Conservation (phyloP, 2,113 vertebrate genomes). For the Catharus fuscescens region DNA sequence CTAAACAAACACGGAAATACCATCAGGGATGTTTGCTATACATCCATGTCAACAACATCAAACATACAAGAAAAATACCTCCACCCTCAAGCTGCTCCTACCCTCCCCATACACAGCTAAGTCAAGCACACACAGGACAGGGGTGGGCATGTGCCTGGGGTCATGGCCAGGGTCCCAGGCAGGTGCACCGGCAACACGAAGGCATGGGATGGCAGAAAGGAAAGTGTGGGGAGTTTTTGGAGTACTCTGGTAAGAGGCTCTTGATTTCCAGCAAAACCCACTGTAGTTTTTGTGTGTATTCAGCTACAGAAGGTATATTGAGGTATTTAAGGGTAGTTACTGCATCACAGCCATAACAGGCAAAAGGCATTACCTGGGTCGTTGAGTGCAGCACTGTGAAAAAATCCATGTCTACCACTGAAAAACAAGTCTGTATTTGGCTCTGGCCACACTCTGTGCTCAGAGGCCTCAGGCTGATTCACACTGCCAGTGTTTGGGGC, state of each 20-base stretch:
- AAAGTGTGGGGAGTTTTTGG: rapidly evolving
- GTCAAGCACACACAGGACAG: background rate
- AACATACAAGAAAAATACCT: background rate
- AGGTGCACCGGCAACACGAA: background rate
- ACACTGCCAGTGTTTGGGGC: background rate
- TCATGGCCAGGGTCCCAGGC: background rate
- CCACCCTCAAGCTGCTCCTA: background rate
- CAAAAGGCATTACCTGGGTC: background rate
- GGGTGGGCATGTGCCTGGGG: background rate
- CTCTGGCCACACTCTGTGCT: background rate
- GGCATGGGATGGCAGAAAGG: background rate
- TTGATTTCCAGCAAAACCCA: background rate
- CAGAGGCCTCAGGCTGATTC: background rate
- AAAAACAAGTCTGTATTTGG: background rate
- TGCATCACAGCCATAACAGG: background rate
- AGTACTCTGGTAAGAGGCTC: background rate
- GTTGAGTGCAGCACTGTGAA: background rate
- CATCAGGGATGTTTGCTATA: background rate
- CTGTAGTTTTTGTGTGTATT: background rate
- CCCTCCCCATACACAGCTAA: background rate
- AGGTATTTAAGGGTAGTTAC: background rate
- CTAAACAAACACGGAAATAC: background rate
- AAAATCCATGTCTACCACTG: background rate
- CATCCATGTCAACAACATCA: background rate
- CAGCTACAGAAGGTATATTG: background rate